Conservation (phyloP, 2,797 vertebrate species). For the Brotula barbata region DNA sequence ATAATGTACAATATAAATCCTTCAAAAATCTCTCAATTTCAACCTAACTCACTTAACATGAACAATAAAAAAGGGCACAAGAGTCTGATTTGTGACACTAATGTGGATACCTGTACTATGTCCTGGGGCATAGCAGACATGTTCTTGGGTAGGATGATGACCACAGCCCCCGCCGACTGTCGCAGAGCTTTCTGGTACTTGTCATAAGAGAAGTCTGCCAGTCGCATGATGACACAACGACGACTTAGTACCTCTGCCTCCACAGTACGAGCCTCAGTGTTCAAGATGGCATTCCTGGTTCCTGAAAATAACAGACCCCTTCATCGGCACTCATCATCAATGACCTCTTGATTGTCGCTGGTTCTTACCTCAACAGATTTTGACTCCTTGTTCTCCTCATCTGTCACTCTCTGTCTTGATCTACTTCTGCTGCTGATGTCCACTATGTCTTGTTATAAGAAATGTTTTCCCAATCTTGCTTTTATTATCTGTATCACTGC, state of each 20-base stretch:
- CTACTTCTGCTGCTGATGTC: no score
- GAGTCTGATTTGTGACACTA: neutral
- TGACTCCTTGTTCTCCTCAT: no score
- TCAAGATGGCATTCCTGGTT: conserved; percentile 93
- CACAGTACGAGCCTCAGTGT: conserved; percentile 93
- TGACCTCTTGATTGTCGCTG: no score
- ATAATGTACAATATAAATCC: no score
- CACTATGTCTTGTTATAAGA: no score
- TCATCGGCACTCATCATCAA: neutral
- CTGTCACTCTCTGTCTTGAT: no score
- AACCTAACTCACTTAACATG: no score
- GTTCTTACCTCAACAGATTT: no score
- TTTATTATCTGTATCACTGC: no score
- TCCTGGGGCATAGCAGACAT: conserved; percentile 96
- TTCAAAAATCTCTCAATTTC: no score
- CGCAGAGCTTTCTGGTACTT: conserved; percentile 95
- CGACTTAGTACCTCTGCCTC: conserved; percentile 96
- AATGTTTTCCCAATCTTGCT: no score
- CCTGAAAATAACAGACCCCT: conserved; percentile 71
- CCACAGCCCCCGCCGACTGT: conserved; percentile 94
- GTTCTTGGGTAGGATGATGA: conserved; percentile 92
- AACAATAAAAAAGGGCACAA: no score
- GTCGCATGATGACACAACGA: conserved; percentile 96
- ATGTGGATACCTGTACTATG: conserved; percentile 86
- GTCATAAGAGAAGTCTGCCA: conserved; percentile 93